Evolutionary conservation across 2,797 vertebrate species (phyloP), one percentile per base, ranked within the genome.

Genomic region (Cynopterus sphinx): DNA sequence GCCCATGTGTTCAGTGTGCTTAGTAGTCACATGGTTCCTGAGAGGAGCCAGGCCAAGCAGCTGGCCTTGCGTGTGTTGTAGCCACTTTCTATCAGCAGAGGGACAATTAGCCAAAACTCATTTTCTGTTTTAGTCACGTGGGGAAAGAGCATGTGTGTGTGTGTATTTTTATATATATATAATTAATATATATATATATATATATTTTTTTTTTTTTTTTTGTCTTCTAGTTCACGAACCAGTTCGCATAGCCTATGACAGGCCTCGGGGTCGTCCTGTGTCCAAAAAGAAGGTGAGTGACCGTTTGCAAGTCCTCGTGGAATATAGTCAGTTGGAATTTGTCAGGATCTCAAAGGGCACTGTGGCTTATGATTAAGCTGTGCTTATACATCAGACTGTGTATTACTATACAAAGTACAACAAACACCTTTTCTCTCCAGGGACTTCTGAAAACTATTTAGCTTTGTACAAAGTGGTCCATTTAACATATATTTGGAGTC

Each of bases 171-270:
- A 1, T 55, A 11, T 43, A 21, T 19, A 8, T 4, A 1, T 33
- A 33, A 33, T 33, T 33, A 33, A 33, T 49, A 12, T 46, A 24
- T 26, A 1, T 55, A 11, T 43, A 21, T 19, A 8, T 4, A 1
- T n/a, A n/a, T n/a, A n/a, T n/a, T n/a, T n/a, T n/a, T n/a, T n/a
- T 28, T 26, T 19, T 95, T 61, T 89, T 28, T 98, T 97, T 97
- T 96, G 92, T 91, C 79, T 98, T 98, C 36, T 95, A 99, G 98
- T 99, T 90, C 98, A 99, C 0, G 98, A 99, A 81, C 98, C 98
- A 51, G 98, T 99, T 74, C 98, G 98, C 57, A 99, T 99, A 15
- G 98, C 98, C 79, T 99, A 99, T 3, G 98, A 99, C 84, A 98
- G 98, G 86, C 98, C 98, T n/a, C 97, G 98, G 43, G 98, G 98